Conservation (phyloP, 2,113 vertebrate species). For the Pachycephala philippinensis region DNA sequence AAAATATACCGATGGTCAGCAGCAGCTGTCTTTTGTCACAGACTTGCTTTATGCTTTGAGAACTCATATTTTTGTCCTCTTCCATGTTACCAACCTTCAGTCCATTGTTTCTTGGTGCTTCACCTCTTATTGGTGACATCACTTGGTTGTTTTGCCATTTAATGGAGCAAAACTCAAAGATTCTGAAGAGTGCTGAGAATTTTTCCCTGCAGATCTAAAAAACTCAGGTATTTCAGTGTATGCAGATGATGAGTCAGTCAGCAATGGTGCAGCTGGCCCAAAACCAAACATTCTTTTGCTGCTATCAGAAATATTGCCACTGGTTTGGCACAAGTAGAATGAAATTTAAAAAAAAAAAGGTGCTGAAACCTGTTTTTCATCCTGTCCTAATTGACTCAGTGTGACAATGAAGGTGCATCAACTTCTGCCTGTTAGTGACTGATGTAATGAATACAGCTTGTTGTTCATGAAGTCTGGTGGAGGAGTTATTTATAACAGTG, state of each 20-base stretch:
- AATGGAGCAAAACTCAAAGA: not conserved
- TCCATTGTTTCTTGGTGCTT: not conserved
- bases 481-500: not conserved
- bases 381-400: not conserved
- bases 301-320: not conserved
- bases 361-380: not conserved
- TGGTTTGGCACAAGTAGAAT: not conserved
- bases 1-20: not conserved
- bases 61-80: not conserved
- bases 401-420: not conserved
- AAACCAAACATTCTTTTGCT: not conserved
- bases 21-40: not conserved
- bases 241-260: not conserved
- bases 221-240: not conserved
- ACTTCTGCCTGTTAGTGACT: not conserved
- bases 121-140: not conserved
- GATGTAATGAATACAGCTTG: not conserved
- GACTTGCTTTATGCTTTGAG: not conserved
- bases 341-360: not conserved
- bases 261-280: not conserved
- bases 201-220: not conserved
- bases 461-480: not conserved
- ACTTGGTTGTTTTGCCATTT: not conserved
- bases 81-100: not conserved
- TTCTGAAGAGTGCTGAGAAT: not conserved